A percentile compares a stretch with the other conserved stretches of the same genome.
Conservation (phyloP, 2,113 vertebrate genomes). For the Notothenia coriiceps region DNA sequence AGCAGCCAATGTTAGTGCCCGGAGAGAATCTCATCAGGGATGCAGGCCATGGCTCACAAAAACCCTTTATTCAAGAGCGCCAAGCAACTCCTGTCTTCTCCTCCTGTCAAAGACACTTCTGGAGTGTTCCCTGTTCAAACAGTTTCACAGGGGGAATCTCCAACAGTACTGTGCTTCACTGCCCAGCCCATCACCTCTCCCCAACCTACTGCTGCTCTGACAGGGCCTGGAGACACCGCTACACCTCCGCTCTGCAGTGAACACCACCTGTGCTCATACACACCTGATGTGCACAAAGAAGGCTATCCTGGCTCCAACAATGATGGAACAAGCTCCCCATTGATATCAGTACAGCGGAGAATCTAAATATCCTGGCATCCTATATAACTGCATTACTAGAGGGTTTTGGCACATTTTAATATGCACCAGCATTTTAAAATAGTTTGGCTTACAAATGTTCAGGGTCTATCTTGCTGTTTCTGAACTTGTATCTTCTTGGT, state of each 20-base stretch:
- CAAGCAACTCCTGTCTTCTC: conserved; percentile 60
- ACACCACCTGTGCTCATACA: not conserved
- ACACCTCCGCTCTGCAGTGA: conserved; percentile 4
- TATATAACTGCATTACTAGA: too few relatives aligned
- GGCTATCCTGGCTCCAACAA: too few relatives aligned
- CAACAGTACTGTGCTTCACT: conserved; percentile 39
- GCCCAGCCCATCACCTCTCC: conserved; percentile 41
- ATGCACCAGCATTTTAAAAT: too few relatives aligned
- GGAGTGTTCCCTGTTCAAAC: conserved; percentile 53
- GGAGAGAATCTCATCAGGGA: conserved; percentile 47
- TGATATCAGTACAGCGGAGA: too few relatives aligned
- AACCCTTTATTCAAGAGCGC: conserved; percentile 58
- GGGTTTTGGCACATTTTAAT: too few relatives aligned
- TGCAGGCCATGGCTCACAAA: conserved; percentile 48
- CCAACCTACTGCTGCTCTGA: conserved; percentile 40
- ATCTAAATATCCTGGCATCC: too few relatives aligned
- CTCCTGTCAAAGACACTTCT: conserved; percentile 52
- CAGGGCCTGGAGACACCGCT: conserved; percentile 29
- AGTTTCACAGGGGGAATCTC: conserved; percentile 56
- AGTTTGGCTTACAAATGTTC: too few relatives aligned
- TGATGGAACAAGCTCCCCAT: too few relatives aligned
- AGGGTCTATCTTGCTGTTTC: too few relatives aligned
- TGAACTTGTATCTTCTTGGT: too few relatives aligned
- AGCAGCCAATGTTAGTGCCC: conserved; percentile 30
- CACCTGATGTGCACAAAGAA: not conserved